Evolutionary conservation across 1,140 invertebrate species (phyloP), one percentile per base, ranked within the genome.

Genomic region (Liolophura sinensis): DNA sequence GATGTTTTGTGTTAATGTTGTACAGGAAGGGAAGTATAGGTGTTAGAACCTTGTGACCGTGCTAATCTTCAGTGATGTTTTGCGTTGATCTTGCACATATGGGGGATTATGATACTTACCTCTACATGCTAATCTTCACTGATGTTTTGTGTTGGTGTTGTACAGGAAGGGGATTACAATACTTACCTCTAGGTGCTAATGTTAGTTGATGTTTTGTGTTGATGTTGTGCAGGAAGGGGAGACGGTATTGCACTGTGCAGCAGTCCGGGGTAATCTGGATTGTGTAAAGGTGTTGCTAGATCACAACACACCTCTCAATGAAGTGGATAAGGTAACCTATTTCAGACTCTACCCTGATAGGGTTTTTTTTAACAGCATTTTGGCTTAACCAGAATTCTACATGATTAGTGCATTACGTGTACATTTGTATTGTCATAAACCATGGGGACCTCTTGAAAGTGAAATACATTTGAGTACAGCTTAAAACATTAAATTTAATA

Each of bases 291-390:
- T 96, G 82, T 87, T 99, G 65, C 83, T 99, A 60, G 93, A 95
- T 74, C 92, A 94, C 73, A 95, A 96, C 71, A 95, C 96, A 25
- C 93, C 97, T 84, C 91, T 99, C 0, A 95, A 99, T 80, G 59
- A 84, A 20, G 71, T 81, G 25, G 88, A 89, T 69, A 86, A 87
- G 77, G 87, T 86, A 71, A 70, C 14, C 31, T 40, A 40, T 40
- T 9, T 40, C 31, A 40, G 40, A 60, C 15, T 3, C n/a, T 12
- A 4, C 7, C n/a, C 24, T 54, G 1, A 3, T n/a, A 15, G n/a
- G n/a, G 51, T 7, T 54, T 3, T 54, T 12, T 5, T 24, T 20
- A 7, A 24, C 51, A 5, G 3, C 12, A 12, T 54, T 54, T 5
- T 7, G 3, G 51, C 12, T 24, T 54, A 54, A 7, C 51, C 7